Base-by-base conservation (phyloP, 2,888 invertebrate genomes). In the Hydriomena furcata region DNA sequence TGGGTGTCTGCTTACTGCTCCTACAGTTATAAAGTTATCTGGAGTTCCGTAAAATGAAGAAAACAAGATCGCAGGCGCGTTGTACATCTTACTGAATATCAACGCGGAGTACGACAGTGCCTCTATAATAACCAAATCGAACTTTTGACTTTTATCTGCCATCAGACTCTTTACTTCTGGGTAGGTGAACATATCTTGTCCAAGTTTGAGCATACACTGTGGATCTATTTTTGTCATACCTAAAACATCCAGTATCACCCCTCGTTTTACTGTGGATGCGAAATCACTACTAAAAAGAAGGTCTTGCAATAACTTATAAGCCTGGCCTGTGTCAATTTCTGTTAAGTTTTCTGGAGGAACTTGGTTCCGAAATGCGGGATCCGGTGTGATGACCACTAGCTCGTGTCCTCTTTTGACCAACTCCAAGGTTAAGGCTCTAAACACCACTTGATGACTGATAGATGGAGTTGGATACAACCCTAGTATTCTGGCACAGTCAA, bases 361-460 rank as follows among this genome's bases (percentile, higher is more conserved):
- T 12, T 55, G 60, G 11, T 66, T 55, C 0, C 57, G 51, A 20
- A 61, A 66, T 1, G 34, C 47, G 1, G 84, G 82, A 48, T 82
- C 41, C 1, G 85, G 43, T 1, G 86, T 82, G 0, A 84, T 45
- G 0, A 82, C 63, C 0, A 78, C 72, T 0, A 90, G 42, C 38
- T 88, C 67, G 38, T 91, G 88, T 1, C 86, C 88, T 11, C 76
- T 65, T 24, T 64, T 68, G 0, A 72, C 69, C 11, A 91, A 56
- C 31, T 79, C 81, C 5, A 67, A 49, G 6, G 73, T 70, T 0
- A 86, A 46, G 0, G 70, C 61, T 24, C 71, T 65, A 40, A 71
- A 82, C 0, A 80, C 73, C 0, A 77, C 60, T 57, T 84, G 83
- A 51, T 88, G 87, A 46, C 84, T 89, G 23, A 80, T 63, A 0